Evolutionary conservation across 1,140 invertebrate genomes (phyloP), one percentile per base, ranked within the genome.

Genomic region (Ptiloglossa arizonensis): DNA sequence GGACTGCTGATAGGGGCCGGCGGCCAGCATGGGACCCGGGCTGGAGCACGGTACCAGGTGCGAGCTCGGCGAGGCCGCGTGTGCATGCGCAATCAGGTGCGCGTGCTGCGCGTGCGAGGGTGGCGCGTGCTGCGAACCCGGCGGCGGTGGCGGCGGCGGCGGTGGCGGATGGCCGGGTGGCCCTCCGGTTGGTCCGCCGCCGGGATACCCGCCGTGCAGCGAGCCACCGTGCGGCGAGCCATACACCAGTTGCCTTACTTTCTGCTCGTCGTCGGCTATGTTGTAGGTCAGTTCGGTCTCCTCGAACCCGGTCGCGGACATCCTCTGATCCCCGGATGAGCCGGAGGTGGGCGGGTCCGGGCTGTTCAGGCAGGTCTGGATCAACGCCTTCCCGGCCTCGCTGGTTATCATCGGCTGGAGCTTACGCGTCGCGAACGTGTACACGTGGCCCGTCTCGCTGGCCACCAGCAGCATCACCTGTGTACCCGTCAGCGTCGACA

Each of bases 351-450:
- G 96, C 62, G 97, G 97, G 92, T 99, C 98, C 38, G 99, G 98
- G 57, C 98, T 98, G 93, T 99, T 99, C 35, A 99, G 95, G 93
- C 99, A 99, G 68, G 98, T 99, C 93, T 99, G 98, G 88, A 99
- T 99, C 60, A 99, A 94, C 59, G 98, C 96, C 93, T 99, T 99
- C 60, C 99, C 99, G 71, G 98, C 98, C 89, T 99, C 99, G 86
- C 98, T 99, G 19, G 98, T 99, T 90, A 99, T 99, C 98, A 99
- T 99, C 63, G 99, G 99, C 92, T 99, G 98, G 54, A 99, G 94
- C 93, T 99, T 99, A 70, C 98, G 94, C 60, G 99, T 99, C 44
- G 99, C 99, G 94, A 99, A 99, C 62, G 99, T 99, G 93, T 99
- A 99, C 84, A 99, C 99, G 94, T 99, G 99, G 5, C 99, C 98